phyloP scores from a whole-genome alignment of 2,113 vertebrate genomes.

The Platanista minor region DNA sequence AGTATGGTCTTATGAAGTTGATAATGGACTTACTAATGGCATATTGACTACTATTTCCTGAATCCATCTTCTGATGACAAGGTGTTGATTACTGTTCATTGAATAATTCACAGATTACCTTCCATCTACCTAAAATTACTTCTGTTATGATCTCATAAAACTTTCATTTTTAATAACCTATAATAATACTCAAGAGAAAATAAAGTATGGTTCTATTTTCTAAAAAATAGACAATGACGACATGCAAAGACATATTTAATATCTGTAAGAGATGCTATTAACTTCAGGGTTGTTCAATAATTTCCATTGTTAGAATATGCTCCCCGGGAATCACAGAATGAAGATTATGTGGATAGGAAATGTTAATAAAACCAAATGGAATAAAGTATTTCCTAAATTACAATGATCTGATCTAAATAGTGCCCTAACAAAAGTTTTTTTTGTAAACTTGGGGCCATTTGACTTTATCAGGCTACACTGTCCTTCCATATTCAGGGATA shows the following conservation, averaged over 20 bases:
- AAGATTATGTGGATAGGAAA: neutral
- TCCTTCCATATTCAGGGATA: neutral
- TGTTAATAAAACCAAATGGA: neutral
- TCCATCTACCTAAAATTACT: slow-evolving; percentile 56
- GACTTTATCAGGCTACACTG: neutral
- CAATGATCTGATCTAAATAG: neutral
- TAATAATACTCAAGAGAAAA: slow-evolving; percentile 35
- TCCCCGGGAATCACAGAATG: neutral
- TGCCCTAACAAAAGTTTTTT: neutral
- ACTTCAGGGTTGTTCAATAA: neutral
- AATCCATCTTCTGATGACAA: slow-evolving; percentile 66
- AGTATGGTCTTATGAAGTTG: slow-evolving; percentile 62
- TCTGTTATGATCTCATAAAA: slow-evolving; percentile 64
- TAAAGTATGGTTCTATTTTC: neutral
- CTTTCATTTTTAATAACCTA: slow-evolving; percentile 43
- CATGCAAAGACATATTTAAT: neutral
- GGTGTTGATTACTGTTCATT: slow-evolving; percentile 70
- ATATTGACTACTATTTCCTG: slow-evolving; percentile 76
- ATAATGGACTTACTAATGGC: slow-evolving; percentile 77
- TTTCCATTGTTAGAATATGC: neutral
- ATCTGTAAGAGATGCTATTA: neutral
- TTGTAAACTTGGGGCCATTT: neutral
- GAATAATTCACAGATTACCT: slow-evolving; percentile 70
- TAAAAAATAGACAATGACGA: neutral
- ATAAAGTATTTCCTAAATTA: neutral